Conservation (phyloP, 2,113 vertebrate genomes). For the Psammodynastes pulverulentus region DNA sequence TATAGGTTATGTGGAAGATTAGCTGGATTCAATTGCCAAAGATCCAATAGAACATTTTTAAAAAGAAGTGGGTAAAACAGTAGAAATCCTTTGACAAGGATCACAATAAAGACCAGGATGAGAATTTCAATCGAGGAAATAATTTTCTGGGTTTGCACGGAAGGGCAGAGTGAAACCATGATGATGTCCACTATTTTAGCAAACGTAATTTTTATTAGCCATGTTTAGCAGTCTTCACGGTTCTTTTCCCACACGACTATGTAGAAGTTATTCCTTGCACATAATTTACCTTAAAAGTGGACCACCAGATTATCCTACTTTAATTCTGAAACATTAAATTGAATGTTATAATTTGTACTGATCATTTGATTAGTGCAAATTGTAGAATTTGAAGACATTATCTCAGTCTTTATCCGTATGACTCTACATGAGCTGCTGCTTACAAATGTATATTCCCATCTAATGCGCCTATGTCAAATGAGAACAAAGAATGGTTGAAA, state of each 20-base stretch:
- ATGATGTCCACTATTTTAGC: background rate
- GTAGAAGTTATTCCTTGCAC: background rate
- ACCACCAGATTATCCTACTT: background rate
- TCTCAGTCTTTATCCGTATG: background rate
- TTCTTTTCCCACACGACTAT: background rate
- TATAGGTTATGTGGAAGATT: background rate
- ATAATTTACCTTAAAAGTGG: background rate
- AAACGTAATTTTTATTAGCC: background rate
- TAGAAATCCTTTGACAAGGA: background rate
- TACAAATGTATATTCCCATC: background rate
- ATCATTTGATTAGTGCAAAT: background rate
- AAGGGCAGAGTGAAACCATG: background rate
- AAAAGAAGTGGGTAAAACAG: background rate
- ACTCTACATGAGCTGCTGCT: background rate
- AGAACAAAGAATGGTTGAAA: background rate
- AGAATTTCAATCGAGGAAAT: background rate
- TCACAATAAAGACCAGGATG: background rate
- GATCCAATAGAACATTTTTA: background rate
- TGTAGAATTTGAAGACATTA: background rate
- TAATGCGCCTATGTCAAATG: background rate
- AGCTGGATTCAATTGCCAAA: background rate
- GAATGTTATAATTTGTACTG: background rate
- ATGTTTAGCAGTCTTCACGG: background rate
- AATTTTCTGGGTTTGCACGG: background rate
- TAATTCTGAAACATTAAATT: background rate